phyloP scores from a whole-genome alignment of 2,888 invertebrate species.

The Hipparchia sbordonii region DNA sequence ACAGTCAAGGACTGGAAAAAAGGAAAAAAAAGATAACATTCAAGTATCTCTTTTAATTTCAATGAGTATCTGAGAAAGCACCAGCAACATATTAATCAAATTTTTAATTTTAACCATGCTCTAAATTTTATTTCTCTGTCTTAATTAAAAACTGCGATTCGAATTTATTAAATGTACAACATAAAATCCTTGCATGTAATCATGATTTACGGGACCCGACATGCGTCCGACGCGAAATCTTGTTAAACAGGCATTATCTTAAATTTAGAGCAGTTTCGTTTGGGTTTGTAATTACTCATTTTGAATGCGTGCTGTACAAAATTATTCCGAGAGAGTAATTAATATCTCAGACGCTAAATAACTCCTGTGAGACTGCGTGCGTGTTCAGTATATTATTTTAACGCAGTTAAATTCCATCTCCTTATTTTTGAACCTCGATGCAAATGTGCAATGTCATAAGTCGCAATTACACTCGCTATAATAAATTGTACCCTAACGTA shows the following conservation, averaged over 20 bases:
- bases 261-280: constrained; percentile 16
- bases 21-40: no score
- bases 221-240: constrained; percentile 7
- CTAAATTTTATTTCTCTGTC: neutral
- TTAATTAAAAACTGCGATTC: neutral
- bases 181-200: constrained; percentile 4
- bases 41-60: no score
- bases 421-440: constrained; percentile 1
- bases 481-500: neutral
- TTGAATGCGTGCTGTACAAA: constrained; percentile 9
- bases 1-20: no score
- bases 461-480: neutral
- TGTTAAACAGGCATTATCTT: constrained; percentile 5
- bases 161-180: neutral
- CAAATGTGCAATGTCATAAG: constrained; percentile 4
- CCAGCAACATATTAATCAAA: no score
- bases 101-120: no score
- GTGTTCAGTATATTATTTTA: constrained; percentile 11
- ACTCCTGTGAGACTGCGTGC: neutral
- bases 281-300: constrained; percentile 17
- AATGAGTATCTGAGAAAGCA: no score
- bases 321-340: constrained; percentile 18
- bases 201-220: neutral
- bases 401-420: constrained; percentile 13
- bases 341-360: constrained; percentile 16